phyloP scores from a whole-genome alignment of 1,140 invertebrate species.

The Drosophila trapezifrons region DNA sequence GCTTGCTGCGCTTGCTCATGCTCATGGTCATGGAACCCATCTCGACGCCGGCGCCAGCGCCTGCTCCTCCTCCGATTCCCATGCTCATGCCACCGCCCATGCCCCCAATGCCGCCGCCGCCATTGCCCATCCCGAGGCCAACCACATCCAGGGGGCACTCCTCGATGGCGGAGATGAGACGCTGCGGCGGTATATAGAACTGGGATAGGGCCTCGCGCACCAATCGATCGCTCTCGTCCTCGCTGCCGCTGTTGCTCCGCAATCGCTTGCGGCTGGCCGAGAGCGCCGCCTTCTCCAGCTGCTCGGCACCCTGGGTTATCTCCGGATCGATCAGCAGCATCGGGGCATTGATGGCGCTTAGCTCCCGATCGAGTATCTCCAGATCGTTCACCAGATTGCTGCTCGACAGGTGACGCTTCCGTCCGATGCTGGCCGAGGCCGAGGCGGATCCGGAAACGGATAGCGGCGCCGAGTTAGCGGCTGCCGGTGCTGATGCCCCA shows the following conservation, averaged over 20 bases:
- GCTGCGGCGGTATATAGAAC: constrained; percentile 89
- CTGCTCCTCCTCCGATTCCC: constrained; percentile 37
- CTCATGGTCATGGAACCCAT: constrained; percentile 17
- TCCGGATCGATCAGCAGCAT: constrained; percentile 82
- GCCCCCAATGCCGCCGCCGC: background rate
- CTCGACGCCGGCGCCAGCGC: constrained; percentile 32
- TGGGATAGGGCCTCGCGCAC: constrained; percentile 88
- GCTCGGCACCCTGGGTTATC: constrained; percentile 82
- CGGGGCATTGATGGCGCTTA: constrained; percentile 82
- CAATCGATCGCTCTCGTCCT: constrained; percentile 86
- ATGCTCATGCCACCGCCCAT: constrained; percentile 16
- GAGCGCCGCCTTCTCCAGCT: constrained; percentile 76
- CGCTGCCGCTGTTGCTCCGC: constrained; percentile 84
- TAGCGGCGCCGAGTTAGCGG: constrained; percentile 15
- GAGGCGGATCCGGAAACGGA: constrained; percentile 33
- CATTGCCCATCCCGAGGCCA: constrained; percentile 47
- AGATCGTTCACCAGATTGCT: constrained; percentile 78
- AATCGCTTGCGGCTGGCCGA: constrained; percentile 78
- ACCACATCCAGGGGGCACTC: constrained; percentile 84
- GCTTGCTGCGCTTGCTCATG: constrained; percentile 52
- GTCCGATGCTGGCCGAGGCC: constrained; percentile 15
- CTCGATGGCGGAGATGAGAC: constrained; percentile 88
- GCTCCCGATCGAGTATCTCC: constrained; percentile 81
- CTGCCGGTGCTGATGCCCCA: constrained; percentile 22
- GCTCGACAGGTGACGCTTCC: constrained; percentile 71